phyloP scores from a whole-genome alignment of 2,113 vertebrate species.

The Macquaria australasica region DNA sequence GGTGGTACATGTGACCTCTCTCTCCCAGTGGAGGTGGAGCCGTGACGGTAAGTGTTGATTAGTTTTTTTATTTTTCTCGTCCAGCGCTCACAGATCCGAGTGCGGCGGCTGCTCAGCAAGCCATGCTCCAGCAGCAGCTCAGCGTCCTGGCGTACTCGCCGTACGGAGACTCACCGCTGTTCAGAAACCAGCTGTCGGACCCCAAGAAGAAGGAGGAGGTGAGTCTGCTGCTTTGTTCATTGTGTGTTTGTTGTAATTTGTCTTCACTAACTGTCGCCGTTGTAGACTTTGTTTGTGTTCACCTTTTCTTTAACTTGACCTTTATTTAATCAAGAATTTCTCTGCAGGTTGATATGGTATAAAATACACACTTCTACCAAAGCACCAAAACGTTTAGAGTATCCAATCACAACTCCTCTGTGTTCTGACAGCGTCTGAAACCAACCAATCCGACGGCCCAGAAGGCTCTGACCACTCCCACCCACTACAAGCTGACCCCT shows the following conservation, averaged over 20 bases:
- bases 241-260: not conserved
- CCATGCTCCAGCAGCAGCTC: conserved; percentile 93
- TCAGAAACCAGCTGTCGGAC: conserved; percentile 95
- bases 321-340: too few relatives aligned
- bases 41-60: not conserved
- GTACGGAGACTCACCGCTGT: conserved; percentile 95
- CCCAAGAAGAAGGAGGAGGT: conserved; percentile 99
- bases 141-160: conserved; percentile 92
- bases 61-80: not conserved
- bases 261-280: not conserved
- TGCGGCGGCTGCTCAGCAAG: conserved; percentile 91
- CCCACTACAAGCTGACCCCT: conserved; percentile 95
- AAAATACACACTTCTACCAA: not conserved
- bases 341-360: too few relatives aligned
- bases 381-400: not conserved
- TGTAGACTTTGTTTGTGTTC: too few relatives aligned
- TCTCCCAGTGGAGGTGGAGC: not conserved
- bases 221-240: conserved; percentile 2
- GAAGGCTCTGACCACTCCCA: conserved; percentile 94
- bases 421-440: conserved; percentile 89
- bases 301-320: too few relatives aligned
- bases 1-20: not conserved
- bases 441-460: conserved; percentile 97
- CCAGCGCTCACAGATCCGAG: conserved; percentile 91
- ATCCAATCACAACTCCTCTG: not conserved